Evolutionary conservation across 2,797 vertebrate genomes (phyloP), one percentile per base, ranked within the genome.

Genomic region (Bovichtus variegatus): DNA sequence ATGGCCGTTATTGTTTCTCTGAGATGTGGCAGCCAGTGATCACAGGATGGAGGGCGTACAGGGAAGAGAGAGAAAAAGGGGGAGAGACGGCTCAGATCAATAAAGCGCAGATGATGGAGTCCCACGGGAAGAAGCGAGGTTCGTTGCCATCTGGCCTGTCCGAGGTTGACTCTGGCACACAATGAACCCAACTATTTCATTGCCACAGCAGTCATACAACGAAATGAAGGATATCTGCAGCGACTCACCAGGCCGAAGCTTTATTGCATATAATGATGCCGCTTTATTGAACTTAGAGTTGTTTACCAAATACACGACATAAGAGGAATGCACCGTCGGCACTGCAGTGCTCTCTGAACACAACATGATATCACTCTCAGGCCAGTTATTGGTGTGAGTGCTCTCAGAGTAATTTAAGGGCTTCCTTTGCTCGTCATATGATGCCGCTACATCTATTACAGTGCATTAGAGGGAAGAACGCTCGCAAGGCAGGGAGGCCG

Each of bases 371-470:
- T 81, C 70, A 50, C 74, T 83, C 80, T 74, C 36, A 69, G 27
- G 69, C 54, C 71, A 36, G 82, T 90, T 86, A 87, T 81, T 83
- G 86, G 80, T 86, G 78, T 71, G 83, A 93, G 92, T 91, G 91
- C 89, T 90, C 84, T 87, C 74, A 81, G 77, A 84, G 87, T 89
- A 82, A 90, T 91, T 83, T 80, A 75, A 89, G 82, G 90, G 88
- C 89, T 89, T 90, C 78, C 76, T 86, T 18, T 58, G 34, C 77
- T 78, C 34, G 66, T 89, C 87, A 92, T 84, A 76, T 25, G 80
- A 91, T 84, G 75, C 84, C 84, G 79, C 73, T 64, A 44, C 84
- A 50, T 87, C 81, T 84, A 86, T 89, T 80, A 87, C 79, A 72
- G 82, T 73, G 73, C 90, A 89, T 92, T 91, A 90, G 84, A 87